phyloP scores from a whole-genome alignment of 2,888 invertebrate species.

The Drosophila differens region DNA sequence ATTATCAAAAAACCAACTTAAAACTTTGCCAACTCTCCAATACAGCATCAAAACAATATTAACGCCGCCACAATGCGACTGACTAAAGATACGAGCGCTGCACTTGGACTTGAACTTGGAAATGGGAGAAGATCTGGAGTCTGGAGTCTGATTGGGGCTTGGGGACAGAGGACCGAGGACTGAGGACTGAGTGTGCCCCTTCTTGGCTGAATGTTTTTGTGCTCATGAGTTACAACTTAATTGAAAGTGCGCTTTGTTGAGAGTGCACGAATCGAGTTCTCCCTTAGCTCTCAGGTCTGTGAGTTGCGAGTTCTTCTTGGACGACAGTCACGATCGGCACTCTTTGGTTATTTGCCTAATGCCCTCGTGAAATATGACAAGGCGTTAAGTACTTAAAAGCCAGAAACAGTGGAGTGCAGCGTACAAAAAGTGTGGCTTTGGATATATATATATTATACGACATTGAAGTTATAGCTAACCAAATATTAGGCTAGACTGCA shows the following conservation, averaged over 20 bases:
- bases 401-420: constrained; percentile 50
- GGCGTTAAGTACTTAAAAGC: constrained; percentile 82
- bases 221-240: constrained; percentile 83
- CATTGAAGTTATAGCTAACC: background rate
- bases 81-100: constrained; percentile 20
- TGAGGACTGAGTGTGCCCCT: constrained; percentile 26
- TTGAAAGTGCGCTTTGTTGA: constrained; percentile 73
- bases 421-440: background rate
- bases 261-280: constrained; percentile 20
- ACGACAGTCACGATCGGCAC: constrained; percentile 75
- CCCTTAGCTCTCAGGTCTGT: background rate
- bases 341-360: constrained; percentile 72
- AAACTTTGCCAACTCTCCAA: constrained; percentile 57
- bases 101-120: constrained; percentile 37
- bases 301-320: constrained; percentile 17
- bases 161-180: no score
- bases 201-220: constrained; percentile 24
- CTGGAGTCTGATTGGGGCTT: background rate
- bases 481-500: background rate
- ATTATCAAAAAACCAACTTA: constrained; percentile 66
- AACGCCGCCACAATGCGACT: constrained; percentile 38
- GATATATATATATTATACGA: background rate
- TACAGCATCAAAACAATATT: constrained; percentile 80
- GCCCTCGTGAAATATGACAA: constrained; percentile 78
- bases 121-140: background rate